Base-by-base conservation (phyloP, 2,797 vertebrate species). In the Natrix natrix region DNA sequence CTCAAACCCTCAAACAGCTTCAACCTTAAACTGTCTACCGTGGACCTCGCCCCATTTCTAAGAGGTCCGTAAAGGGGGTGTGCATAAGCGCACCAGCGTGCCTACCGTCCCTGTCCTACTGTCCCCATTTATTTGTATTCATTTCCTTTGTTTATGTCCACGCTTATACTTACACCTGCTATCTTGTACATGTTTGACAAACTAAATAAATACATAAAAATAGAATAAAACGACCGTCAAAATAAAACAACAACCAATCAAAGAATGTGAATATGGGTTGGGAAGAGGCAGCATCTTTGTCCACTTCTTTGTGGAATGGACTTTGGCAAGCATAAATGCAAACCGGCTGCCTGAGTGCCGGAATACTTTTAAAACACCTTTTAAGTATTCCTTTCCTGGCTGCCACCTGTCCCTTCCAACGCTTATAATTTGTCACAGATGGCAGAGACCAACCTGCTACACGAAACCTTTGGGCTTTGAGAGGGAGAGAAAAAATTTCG, bases 361-460 rank as follows among this genome's bases (percentile, higher is more conserved):
- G 98, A 96, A 96, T 97, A 96, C 97, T 97, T 98, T 97, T 95
- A 98, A 97, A 98, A 97, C 96, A 95, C 96, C 94, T 94, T 37
- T 91, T 87, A 93, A 97, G 96, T 96, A 96, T 96, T 97, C 96
- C 93, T 94, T 98, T 98, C 97, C 97, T 95, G 96, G 96, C 97
- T 97, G 97, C 97, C 97, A 98, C 98, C 98, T 98, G 98, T 97
- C 97, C 97, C 96, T 96, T 97, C 97, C 96, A 97, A 94, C 95
- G 96, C 94, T 97, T 96, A 95, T 99, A 99, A 99, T 99, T 97
- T 98, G 97, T 98, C 98, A 98, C 98, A 99, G 98, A 98, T 99
- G 99, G 97, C 93, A 96, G 97, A 97, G 96, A 96, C 98, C 98
- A 99, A 99, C 98, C 98, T 97, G 96, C 94, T 97, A 74, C 96